Percentiles rank a stretch among this genome's conserved stretches.
Evolutionary conservation across 2,888 invertebrate species (phyloP).

Genomic region (Dynastes maya): DNA sequence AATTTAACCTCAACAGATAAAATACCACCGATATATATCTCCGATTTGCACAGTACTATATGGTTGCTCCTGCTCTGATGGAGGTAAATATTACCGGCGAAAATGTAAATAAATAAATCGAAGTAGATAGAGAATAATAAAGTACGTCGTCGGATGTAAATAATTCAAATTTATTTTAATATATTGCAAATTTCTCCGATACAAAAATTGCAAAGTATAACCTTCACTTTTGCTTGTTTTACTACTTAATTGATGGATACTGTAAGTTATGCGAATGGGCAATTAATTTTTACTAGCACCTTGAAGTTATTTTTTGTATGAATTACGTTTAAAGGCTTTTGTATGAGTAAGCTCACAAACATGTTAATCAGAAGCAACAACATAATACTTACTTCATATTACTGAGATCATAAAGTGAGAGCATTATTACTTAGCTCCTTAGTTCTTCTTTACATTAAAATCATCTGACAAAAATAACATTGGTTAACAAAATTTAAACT

Average conservation of each 20-base stretch:
- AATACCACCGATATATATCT: background rate
- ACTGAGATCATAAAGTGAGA: no score
- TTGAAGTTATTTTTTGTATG: background rate
- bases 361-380: background rate
- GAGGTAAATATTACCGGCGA: background rate
- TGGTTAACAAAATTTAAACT: no score
- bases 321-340: background rate
- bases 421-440: no score
- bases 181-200: background rate
- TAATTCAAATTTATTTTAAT: constrained; percentile 15
- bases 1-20: constrained; percentile 9
- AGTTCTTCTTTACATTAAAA: no score
- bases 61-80: background rate
- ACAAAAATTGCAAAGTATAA: background rate
- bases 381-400: no score
- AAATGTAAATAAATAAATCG: background rate
- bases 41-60: background rate
- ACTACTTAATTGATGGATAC: background rate
- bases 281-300: constrained; percentile 26
- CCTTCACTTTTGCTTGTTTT: constrained; percentile 15
- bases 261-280: background rate
- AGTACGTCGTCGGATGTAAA: background rate
- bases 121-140: background rate
- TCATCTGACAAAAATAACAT: no score
- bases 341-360: background rate